Evolutionary conservation across 2,113 vertebrate genomes (phyloP).

Genomic region (Rynchops niger): DNA sequence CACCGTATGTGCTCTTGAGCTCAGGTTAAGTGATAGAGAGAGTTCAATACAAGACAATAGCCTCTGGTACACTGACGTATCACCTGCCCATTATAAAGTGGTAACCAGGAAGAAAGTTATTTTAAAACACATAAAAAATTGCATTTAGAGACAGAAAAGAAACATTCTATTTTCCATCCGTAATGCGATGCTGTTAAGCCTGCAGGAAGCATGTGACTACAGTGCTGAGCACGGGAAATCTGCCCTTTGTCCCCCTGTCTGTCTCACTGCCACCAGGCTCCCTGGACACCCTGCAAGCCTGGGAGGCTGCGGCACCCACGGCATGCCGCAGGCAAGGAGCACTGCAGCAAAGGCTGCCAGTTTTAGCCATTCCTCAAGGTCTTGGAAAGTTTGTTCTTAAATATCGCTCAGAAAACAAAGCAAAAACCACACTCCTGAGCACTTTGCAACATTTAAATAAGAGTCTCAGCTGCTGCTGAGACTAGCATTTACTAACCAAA

Average conservation of each 20-base stretch:
- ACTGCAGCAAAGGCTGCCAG: not conserved
- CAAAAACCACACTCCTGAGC: not conserved
- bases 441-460: not conserved
- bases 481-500: not conserved
- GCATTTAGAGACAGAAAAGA: not conserved
- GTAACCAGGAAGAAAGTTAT: not conserved
- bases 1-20: not conserved
- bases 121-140: not conserved
- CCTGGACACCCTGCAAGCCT: not conserved
- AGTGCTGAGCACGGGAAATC: not conserved
- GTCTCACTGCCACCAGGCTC: not conserved
- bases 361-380: not conserved
- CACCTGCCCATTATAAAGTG: not conserved
- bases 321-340: rapidly evolving
- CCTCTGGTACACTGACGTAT: not conserved
- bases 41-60: slow-evolving; percentile 44
- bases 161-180: not conserved
- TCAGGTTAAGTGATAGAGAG: slow-evolving; percentile 1
- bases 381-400: not conserved
- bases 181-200: not conserved
- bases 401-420: not conserved
- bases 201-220: not conserved
- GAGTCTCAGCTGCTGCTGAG: not conserved
- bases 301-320: not conserved
- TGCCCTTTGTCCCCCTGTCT: not conserved